These are phyloP conservation scores for Lagenorhynchus albirostris DNA, from an alignment of 2,113 vertebrate species.

Conservation along the genomic window DNA sequence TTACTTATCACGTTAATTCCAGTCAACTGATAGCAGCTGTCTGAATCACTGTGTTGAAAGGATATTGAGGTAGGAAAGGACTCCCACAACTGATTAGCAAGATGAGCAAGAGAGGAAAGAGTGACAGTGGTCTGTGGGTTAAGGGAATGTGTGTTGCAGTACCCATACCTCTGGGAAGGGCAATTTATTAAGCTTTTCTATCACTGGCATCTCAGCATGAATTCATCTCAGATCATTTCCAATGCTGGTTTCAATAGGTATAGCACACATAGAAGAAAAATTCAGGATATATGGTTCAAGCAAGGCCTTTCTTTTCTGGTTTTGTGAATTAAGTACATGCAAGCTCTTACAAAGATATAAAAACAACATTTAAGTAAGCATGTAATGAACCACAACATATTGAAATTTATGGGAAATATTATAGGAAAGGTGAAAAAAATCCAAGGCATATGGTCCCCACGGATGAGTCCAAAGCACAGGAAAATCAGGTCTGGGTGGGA, in stretches of 20 bases:
- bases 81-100: neutral
- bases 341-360: neutral
- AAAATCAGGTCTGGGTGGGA: neutral
- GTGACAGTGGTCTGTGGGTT: no score
- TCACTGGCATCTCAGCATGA: neutral
- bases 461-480: neutral
- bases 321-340: neutral
- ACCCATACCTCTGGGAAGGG: neutral
- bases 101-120: neutral
- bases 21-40: neutral
- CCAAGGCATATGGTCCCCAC: neutral
- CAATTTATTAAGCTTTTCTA: neutral
- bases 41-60: neutral
- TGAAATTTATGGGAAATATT: slow-evolving; percentile 14
- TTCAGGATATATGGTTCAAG: neutral
- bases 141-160: neutral
- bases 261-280: neutral
- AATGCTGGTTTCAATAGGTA: neutral
- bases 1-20: neutral
- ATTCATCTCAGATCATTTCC: neutral
- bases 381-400: neutral
- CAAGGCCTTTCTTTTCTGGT: neutral
- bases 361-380: slow-evolving; percentile 9
- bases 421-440: neutral
- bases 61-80: neutral